A percentile compares a stretch with the other conserved stretches of the same genome.
Evolutionary conservation across 1,140 invertebrate species (phyloP).

Genomic region (Drosophila novamexicana): DNA sequence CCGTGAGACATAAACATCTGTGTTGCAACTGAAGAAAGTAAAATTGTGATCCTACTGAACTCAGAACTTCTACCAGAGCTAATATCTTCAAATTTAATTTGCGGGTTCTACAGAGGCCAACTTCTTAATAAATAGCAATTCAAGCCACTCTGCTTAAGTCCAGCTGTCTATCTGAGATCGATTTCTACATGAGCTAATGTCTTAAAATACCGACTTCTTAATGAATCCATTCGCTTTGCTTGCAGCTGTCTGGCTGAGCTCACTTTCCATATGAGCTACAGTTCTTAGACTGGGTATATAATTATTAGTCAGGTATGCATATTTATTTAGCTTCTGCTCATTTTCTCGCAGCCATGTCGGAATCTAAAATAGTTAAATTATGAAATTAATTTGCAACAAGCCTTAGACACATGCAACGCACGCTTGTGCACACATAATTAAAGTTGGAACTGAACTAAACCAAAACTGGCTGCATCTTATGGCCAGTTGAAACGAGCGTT

Average conservation of each 20-base stretch:
- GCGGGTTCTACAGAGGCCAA: too few species aligned
- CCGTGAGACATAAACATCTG: too few species aligned
- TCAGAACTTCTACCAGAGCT: background rate
- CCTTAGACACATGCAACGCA: conserved; percentile 29
- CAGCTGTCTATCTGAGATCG: background rate
- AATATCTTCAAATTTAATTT: too few species aligned
- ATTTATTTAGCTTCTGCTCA: conserved; percentile 9
- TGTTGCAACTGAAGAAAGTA: background rate
- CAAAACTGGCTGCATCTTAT: conserved; percentile 75
- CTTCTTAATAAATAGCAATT: too few species aligned
- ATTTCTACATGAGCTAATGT: too few species aligned
- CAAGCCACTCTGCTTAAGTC: too few species aligned
- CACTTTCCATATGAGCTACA: too few species aligned
- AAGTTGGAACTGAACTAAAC: conserved; percentile 65
- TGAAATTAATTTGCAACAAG: conserved; percentile 66
- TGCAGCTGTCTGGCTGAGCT: too few species aligned
- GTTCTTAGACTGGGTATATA: too few species aligned
- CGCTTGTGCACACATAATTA: conserved; percentile 56
- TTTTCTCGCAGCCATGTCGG: conserved; percentile 28
- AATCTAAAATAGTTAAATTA: conserved; percentile 68
- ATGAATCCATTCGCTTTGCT: too few species aligned
- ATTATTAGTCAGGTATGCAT: too few species aligned
- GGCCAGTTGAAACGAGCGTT: conserved; percentile 45
- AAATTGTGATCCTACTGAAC: background rate
- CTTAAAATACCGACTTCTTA: too few species aligned